Base-by-base conservation (phyloP, 2,797 vertebrate genomes). In the Acestrorhynchus altus region DNA sequence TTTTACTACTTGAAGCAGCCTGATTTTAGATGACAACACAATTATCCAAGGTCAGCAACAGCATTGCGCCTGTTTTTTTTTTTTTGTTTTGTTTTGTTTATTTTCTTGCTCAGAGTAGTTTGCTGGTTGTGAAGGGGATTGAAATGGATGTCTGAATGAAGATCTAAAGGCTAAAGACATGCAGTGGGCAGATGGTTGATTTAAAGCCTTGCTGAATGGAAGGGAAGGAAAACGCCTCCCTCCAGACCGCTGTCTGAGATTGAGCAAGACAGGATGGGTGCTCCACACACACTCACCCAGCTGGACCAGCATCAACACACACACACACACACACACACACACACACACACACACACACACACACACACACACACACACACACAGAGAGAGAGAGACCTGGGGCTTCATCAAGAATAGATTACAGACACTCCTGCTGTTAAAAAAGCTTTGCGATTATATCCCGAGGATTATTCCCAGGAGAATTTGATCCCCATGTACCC, bases 161-260 rank as follows among this genome's bases (percentile, higher is more conserved):
- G 49, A 60, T 69, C 49, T 74, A n/a, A 44, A 51, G 65, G 18
- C n/a, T 68, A 28, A 66, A 46, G 47, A 52, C 52, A 80, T 60
- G 63, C 64, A 73, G 69, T 13, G 1, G 42, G 78, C 11, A 47
- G 75, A 77, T 13, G 72, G 20, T 40, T 79, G 52, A 79, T 73
- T 57, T 73, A 79, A 59, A 68, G 64, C 52, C 26, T 68, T 24
- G 46, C 59, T 78, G 71, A 77, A 64, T 26, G 63, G 72, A 79
- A 13, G 63, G 42, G 56, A 73, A 61, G 59, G 52, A 69, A 44
- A 24, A 51, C 46, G 15, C 42, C 49, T 64, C 49, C 51, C 66
- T 54, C 56, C 8, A 0, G 47, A 46, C 64, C 26, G 18, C 52
- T 35, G 28, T 65, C 44, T 54, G 52, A 78, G 39, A 74, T 70